Conservation (phyloP, 2,888 invertebrate genomes). For the Calameuta filiformis region DNA sequence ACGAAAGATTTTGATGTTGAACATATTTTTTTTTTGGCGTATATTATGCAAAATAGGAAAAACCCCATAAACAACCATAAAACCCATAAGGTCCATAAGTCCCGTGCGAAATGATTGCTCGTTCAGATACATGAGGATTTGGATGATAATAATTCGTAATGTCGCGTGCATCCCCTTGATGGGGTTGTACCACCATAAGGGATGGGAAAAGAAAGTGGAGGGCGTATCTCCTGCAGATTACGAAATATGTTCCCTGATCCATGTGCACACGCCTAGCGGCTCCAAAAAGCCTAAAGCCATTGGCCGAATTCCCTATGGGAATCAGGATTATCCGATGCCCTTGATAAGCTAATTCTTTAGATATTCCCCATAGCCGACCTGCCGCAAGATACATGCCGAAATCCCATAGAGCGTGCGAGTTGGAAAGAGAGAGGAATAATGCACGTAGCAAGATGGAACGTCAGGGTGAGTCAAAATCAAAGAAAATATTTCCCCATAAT, state of each 20-base stretch:
- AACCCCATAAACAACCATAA: too few relatives aligned
- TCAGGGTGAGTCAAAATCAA: too few relatives aligned
- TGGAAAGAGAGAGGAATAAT: too few relatives aligned
- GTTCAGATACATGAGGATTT: conserved; percentile 58
- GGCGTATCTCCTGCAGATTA: conserved; percentile 57
- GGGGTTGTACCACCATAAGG: conserved; percentile 44
- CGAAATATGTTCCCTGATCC: conserved; percentile 61
- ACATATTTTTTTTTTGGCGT: too few relatives aligned
- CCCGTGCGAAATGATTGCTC: conserved; percentile 65
- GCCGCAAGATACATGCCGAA: too few relatives aligned
- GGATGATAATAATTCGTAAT: conserved; percentile 53
- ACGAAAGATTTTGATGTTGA: too few relatives aligned
- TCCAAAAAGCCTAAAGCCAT: conserved; percentile 22
- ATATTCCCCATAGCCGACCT: neutral
- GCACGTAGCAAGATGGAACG: too few relatives aligned
- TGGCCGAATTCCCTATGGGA: conserved; percentile 35
- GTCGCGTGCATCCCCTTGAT: conserved; percentile 40
- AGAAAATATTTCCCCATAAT: too few relatives aligned
- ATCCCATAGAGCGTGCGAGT: too few relatives aligned
- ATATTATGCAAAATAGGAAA: too few relatives aligned
- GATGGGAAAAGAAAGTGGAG: conserved; percentile 30
- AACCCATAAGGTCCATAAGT: conserved; percentile 45
- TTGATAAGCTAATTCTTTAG: conserved; percentile 58
- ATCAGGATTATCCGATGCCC: conserved; percentile 44
- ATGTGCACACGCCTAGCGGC: conserved; percentile 53